Evolutionary conservation across 2,113 vertebrate genomes (phyloP), one percentile per base, ranked within the genome.

Genomic region (Ciconia maguari): DNA sequence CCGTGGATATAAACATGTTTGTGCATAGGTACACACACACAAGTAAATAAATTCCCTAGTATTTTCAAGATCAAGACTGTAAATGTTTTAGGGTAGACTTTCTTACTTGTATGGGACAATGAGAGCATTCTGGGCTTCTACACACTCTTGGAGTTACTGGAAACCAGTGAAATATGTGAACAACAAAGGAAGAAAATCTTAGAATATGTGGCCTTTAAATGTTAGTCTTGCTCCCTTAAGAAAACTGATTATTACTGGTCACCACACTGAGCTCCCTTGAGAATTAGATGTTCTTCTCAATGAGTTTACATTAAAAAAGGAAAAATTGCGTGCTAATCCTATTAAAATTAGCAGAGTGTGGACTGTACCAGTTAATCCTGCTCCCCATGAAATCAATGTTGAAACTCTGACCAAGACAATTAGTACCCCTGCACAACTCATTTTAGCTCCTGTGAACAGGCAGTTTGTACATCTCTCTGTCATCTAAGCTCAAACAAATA

Each of bases 11-110:
- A 55, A 32, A 81, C 7, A 25, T 24, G 11, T 42, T 52, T 61
- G 6, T 1, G 0, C 16, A 16, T 7, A 14, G 62, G 6, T 52
- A n/a, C 5, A 48, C 32, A 58, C 32, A 58, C 20, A 41, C 4
- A 62, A 42, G n/a, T 69, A 64, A 52, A 70, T 27, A 51, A 25
- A 52, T 80, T 65, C 6, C 6, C 13, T 20, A 57, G 22, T 46
- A 66, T 48, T 79, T 80, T 77, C 26, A 51, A 9, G 14, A 46
- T 61, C 19, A 17, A 12, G 38, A 49, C 20, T 30, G 24, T 13
- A n/a, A 34, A 4, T 5, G 54, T 69, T 54, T 65, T 54, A 29
- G 9, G 14, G 9, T 70, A 72, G 17, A 4, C 24, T 76, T 49
- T 57, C 24, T 68, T 60, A 65, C 8, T 65, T 66, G 2, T 38